Evolutionary conservation across 2,888 invertebrate genomes (phyloP), one percentile per base, ranked within the genome.

Genomic region (Colletes collaris): DNA sequence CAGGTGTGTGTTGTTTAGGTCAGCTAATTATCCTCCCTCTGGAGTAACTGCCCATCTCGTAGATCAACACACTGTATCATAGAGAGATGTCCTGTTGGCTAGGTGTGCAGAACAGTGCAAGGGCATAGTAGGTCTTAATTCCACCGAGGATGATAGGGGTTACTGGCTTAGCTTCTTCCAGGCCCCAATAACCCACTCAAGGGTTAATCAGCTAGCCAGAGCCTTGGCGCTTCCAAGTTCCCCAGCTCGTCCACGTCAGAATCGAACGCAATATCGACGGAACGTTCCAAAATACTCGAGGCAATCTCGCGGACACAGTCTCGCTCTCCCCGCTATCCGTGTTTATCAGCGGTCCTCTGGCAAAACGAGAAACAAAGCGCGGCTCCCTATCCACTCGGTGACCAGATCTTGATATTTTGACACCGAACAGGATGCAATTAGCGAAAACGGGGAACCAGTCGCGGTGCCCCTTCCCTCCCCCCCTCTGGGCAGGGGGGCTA

Each of bases 351-450:
- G 46, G 46, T 19, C n/a, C 44, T n/a, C 37, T 52, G 40, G 63
- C 50, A 58, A 67, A 67, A 58, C 6, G n/a, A 50, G 74, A 35
- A 49, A 67, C 66, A 67, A 65, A 37, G 40, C 37, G 60, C 11
- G 6, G 4, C 35, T 44, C 52, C 53, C 56, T 77, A 64, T 59
- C 67, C 56, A n/a, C 49, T 13, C 56, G 8, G 52, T 56, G 37
- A 49, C 46, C 62, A 44, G 64, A 79, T 78, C 78, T 78, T 73
- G 79, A 78, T 78, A 69, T 66, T 71, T 81, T 64, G 79, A 75
- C 79, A 71, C 59, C 59, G 67, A 75, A 55, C 71, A 75, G 75
- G 81, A 79, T 75, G 67, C 71, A 81, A 79, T 81, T 81, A 81
- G 66, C 67, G 35, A 56, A 13, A 49, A n/a, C 37, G 49, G 11